These are phyloP conservation scores for Mesodorylaimus sp. DNA, from an alignment of 2,888 invertebrate genomes.

Conservation along the genomic window DNA sequence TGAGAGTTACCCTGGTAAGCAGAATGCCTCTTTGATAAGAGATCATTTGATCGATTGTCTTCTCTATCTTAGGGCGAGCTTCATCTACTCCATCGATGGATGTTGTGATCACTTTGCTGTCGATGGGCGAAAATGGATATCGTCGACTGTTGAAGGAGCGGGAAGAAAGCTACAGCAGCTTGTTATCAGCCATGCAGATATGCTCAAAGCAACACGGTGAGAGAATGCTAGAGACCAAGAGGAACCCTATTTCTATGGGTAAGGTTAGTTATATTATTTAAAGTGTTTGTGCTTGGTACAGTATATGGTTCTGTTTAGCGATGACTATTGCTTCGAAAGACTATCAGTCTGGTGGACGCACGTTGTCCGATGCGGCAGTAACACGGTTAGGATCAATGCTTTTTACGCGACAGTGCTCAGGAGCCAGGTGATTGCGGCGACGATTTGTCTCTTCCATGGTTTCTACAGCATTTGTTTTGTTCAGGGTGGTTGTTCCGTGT, in stretches of 20 bases:
- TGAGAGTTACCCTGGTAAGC: conserved; percentile 49
- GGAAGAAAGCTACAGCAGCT: conserved; percentile 44
- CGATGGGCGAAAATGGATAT: conserved; percentile 48
- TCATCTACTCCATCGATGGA: conserved; percentile 52
- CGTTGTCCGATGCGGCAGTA: conserved; percentile 20
- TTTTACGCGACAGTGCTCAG: conserved; percentile 51
- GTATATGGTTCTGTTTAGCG: conserved; percentile 18
- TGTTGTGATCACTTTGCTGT: conserved; percentile 54
- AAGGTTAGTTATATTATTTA: conserved; percentile 19
- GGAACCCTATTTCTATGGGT: conserved; percentile 54
- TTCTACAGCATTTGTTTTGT: conserved; percentile 6
- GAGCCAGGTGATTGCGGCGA: conserved; percentile 39
- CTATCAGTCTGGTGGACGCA: not conserved
- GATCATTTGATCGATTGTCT: not conserved
- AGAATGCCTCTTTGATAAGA: not conserved
- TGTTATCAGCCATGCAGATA: conserved; percentile 40
- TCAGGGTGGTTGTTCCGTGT: conserved; percentile 32
- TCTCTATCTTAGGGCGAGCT: conserved; percentile 48
- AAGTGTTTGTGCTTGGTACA: not conserved
- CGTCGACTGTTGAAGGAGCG: conserved; percentile 43
- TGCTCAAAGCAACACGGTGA: conserved; percentile 44
- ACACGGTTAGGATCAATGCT: conserved; percentile 53
- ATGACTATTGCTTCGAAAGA: conserved; percentile 17
- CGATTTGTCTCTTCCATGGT: not conserved
- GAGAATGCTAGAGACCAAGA: conserved; percentile 42